Conservation (phyloP, 2,888 invertebrate genomes). For the Drymonia ruficornis region DNA sequence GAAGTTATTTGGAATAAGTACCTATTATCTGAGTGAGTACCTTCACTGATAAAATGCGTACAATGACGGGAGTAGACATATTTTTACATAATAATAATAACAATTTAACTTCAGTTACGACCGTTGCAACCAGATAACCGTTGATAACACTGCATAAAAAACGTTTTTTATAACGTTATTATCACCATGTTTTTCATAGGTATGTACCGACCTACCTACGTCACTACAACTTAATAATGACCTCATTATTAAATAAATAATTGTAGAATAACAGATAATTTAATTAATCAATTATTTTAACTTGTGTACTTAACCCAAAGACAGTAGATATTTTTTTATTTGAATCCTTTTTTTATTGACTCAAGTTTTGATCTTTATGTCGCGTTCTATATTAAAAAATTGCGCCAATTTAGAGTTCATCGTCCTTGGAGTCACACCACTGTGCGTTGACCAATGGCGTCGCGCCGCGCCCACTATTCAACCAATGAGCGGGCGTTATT, state of each 20-base stretch:
- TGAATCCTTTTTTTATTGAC: slow-evolving; percentile 37
- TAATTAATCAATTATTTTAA: too few relatives aligned
- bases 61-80: not conserved
- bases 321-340: too few relatives aligned
- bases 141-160: not conserved
- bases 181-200: too few relatives aligned
- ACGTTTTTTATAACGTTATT: slow-evolving; percentile 5
- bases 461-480: slow-evolving; percentile 53
- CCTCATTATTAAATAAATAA: too few relatives aligned
- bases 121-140: not conserved
- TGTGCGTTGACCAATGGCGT: slow-evolving; percentile 51
- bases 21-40: too few relatives aligned
- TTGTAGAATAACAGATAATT: too few relatives aligned
- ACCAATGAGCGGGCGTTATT: slow-evolving; percentile 56
- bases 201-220: too few relatives aligned
- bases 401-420: slow-evolving; percentile 67
- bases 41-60: too few relatives aligned
- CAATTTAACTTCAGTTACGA: not conserved
- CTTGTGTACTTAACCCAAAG: too few relatives aligned
- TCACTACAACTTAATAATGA: too few relatives aligned
- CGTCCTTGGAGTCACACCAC: slow-evolving; percentile 66
- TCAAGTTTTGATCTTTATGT: slow-evolving; percentile 33
- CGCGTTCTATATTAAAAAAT: slow-evolving; percentile 68
- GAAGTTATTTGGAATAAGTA: too few relatives aligned
- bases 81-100: not conserved